Evolutionary conservation across 2,888 invertebrate species (phyloP).

Genomic region (Oscheius onirici): DNA sequence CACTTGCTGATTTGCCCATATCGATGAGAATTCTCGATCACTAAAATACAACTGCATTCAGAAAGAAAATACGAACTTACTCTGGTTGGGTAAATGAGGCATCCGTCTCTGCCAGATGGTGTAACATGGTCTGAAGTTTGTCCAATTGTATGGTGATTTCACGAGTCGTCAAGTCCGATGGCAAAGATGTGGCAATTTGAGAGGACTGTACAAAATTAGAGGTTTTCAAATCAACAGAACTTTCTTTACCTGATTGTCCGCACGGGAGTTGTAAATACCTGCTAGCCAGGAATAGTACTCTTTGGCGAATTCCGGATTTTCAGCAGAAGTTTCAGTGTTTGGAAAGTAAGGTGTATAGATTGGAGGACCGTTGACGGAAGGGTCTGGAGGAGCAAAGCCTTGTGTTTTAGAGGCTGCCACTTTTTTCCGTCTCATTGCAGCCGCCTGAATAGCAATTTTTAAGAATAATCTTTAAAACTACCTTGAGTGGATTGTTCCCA

Average conservation of each 20-base stretch:
- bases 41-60: neutral
- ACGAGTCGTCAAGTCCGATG: neutral
- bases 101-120: constrained; percentile 1
- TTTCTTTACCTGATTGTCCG: constrained; percentile 1
- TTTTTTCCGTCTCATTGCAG: constrained; percentile 16
- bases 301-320: constrained; percentile 23
- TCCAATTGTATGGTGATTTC: constrained; percentile 4
- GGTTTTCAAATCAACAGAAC: no score
- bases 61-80: neutral
- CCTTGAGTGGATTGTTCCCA: neutral
- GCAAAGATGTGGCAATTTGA: neutral
- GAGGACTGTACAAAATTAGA: neutral
- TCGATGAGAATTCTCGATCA: neutral
- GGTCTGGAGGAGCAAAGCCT: neutral
- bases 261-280: constrained; percentile 20
- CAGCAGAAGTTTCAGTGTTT: neutral
- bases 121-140: constrained; percentile 16
- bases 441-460: neutral
- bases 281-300: constrained; percentile 31
- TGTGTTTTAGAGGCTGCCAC: neutral
- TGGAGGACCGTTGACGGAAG: constrained; percentile 1
- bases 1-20: constrained; percentile 1
- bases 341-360: neutral
- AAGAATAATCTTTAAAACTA: neutral
- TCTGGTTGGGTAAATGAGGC: neutral